Evolutionary conservation across 2,113 vertebrate genomes (phyloP).

Genomic region (Himantopus leucocephalus): DNA sequence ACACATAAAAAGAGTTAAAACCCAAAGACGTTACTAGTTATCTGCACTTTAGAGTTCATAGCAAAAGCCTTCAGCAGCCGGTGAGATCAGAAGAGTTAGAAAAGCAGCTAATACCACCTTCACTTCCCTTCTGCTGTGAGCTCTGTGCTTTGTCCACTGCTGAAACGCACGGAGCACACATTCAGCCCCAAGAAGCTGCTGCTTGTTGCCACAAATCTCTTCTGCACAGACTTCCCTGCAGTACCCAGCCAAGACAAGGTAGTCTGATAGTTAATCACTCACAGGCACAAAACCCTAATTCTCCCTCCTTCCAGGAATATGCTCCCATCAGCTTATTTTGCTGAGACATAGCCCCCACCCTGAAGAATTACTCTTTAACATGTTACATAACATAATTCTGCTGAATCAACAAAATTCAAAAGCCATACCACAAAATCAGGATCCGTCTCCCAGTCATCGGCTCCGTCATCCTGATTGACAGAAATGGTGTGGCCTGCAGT

Average conservation of each 20-base stretch:
- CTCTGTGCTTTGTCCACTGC: background rate
- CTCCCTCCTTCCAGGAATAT: background rate
- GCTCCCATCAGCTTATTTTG: background rate
- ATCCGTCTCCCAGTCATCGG: conserved; percentile 97
- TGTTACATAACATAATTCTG: fast-evolving
- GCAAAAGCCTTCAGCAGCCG: background rate
- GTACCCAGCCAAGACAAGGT: background rate
- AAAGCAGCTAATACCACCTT: background rate
- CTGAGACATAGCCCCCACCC: fast-evolving
- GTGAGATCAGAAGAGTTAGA: background rate
- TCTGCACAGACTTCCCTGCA: background rate
- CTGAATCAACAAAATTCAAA: background rate
- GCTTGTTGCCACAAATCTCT: background rate
- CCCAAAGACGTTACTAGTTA: background rate
- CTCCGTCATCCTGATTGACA: conserved; percentile 76
- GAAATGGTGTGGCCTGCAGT: conserved; percentile 84
- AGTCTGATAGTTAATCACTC: background rate
- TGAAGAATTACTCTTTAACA: fast-evolving
- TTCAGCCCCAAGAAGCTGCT: background rate
- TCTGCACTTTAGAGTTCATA: background rate
- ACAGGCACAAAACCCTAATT: background rate
- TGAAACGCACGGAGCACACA: background rate
- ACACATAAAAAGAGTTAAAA: background rate
- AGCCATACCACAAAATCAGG: conserved; percentile 92
- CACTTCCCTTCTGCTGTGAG: background rate